These are phyloP conservation scores for Listronotus oregonensis DNA, from an alignment of 1,140 invertebrate species.

Conservation along the genomic window DNA sequence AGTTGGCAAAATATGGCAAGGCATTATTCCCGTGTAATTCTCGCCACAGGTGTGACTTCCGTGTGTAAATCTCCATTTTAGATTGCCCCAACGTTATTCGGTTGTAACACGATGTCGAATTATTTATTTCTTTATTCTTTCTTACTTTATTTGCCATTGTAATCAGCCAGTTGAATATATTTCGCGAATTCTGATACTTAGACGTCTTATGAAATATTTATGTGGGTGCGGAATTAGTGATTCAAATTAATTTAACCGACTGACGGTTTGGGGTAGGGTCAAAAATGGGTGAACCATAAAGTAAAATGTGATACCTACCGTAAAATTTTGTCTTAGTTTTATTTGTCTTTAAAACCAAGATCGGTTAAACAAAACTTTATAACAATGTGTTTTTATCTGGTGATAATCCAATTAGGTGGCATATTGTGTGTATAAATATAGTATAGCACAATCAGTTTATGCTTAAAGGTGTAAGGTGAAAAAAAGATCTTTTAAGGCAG, in stretches of 20 bases:
- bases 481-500: background rate
- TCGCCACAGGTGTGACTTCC: conserved; percentile 32
- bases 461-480: background rate
- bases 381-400: too few relatives aligned
- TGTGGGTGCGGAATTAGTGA: conserved; percentile 27
- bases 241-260: conserved; percentile 32
- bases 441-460: too few relatives aligned
- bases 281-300: background rate
- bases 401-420: too few relatives aligned
- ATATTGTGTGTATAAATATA: too few relatives aligned
- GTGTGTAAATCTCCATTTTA: conserved; percentile 35
- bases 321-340: too few relatives aligned
- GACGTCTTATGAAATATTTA: conserved; percentile 37
- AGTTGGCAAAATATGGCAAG: background rate
- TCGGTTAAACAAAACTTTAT: too few relatives aligned
- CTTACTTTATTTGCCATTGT: conserved; percentile 35
- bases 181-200: conserved; percentile 28
- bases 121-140: conserved; percentile 32
- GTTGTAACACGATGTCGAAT: conserved; percentile 27
- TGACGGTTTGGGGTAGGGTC: conserved; percentile 13
- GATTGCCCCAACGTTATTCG: conserved; percentile 23
- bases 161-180: conserved; percentile 37
- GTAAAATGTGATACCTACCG: background rate
- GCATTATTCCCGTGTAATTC: conserved; percentile 15
- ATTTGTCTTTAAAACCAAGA: background rate